A percentile compares a stretch with the other conserved stretches of the same genome.
These are phyloP conservation scores for Oplegnathus fasciatus DNA, from an alignment of 2,113 vertebrate genomes.

Conservation along the genomic window DNA sequence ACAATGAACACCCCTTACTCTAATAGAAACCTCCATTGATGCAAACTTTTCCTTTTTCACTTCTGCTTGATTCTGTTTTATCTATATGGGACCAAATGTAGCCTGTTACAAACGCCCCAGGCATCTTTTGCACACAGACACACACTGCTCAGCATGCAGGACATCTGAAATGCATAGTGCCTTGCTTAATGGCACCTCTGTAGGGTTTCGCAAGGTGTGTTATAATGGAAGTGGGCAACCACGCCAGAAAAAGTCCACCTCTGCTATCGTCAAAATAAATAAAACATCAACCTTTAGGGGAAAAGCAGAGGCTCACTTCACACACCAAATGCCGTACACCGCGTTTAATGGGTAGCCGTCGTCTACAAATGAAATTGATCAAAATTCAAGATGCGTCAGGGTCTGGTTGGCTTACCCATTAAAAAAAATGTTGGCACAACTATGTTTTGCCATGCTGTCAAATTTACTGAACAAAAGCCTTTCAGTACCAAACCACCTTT, in stretches of 20 bases:
- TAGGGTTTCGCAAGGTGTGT: neutral
- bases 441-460: neutral
- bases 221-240: neutral
- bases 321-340: neutral
- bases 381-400: neutral
- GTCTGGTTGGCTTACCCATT: neutral
- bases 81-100: neutral
- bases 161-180: neutral
- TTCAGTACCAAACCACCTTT: constrained; percentile 1
- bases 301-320: neutral
- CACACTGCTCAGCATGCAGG: neutral
- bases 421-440: neutral
- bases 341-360: neutral
- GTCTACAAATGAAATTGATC: neutral
- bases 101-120: neutral
- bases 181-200: neutral
- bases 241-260: neutral
- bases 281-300: neutral
- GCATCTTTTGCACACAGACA: neutral
- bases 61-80: neutral
- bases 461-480: neutral
- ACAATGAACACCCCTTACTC: neutral
- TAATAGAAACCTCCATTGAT: neutral
- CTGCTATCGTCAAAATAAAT: neutral
- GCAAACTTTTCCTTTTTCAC: neutral